Evolutionary conservation across 2,797 vertebrate species (phyloP).

Genomic region (Nasua narica): DNA sequence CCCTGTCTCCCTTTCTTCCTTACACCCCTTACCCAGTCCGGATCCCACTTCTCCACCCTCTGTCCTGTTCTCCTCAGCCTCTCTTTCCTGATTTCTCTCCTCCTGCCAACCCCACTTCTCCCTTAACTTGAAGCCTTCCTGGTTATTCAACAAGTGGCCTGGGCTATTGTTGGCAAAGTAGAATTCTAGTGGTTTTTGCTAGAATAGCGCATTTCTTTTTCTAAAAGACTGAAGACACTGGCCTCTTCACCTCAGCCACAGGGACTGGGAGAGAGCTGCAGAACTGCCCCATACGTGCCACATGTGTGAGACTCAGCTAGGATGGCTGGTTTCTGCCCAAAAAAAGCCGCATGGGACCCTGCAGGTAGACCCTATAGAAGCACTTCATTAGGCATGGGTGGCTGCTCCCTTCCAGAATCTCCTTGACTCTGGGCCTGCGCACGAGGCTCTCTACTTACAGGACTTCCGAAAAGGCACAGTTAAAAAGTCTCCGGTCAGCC

Average conservation of each 20-base stretch:
- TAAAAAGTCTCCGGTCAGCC: background rate
- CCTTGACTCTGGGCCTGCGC: background rate
- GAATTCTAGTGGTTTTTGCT: background rate
- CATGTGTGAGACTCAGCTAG: rapidly evolving
- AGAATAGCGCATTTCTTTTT: background rate
- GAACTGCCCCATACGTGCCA: background rate
- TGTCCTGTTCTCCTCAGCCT: background rate
- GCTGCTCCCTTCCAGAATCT: background rate
- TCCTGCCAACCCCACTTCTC: background rate
- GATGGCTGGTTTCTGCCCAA: background rate
- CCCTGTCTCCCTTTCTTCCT: background rate
- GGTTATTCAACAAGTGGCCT: background rate
- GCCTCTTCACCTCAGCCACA: background rate
- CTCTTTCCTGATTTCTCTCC: background rate
- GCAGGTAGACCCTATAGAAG: background rate
- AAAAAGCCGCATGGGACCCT: background rate
- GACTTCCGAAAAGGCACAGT: background rate
- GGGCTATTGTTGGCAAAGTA: background rate
- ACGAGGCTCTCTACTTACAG: background rate
- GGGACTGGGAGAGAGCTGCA: background rate
- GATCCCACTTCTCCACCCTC: background rate
- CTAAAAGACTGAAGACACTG: background rate
- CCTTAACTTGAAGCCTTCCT: background rate
- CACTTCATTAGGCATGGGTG: background rate
- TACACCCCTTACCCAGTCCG: no score